Base-by-base conservation (phyloP, 2,888 invertebrate genomes). In the Nemapogon koenigi region DNA sequence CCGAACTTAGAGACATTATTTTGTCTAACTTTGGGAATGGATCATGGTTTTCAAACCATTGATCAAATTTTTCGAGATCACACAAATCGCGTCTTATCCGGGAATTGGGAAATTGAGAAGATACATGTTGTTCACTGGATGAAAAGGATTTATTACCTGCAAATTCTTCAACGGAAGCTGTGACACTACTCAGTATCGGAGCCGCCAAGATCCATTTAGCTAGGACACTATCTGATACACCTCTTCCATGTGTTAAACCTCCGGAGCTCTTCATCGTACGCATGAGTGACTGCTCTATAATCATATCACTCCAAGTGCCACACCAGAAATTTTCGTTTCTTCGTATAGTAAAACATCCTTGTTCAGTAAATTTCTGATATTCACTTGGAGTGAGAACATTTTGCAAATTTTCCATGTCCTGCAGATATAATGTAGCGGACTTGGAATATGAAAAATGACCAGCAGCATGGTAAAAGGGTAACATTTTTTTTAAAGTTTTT, bases 51-150 rank as follows among this genome's bases (percentile, higher is more conserved):
- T 49, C 41, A 41, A 53, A 49, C 42, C 46, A 48, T 40, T 40
- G 40, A 31, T 41, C 37, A 35, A 53, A 38, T 48, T 41, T 53
- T 41, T 46, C 40, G 39, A 50, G 44, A 48, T 55, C 52, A 41
- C 41, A 45, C 39, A 47, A 48, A 50, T 60, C 55, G 45, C 52
- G 48, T 37, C 43, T 43, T 41, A 58, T 51, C 41, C 56, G 44
- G 38, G 46, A 52, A 45, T 47, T 44, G n/a, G n/a, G n/a, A n/a
- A n/a, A n/a, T 35, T 49, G 44, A 16, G 47, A 45, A 46, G 55
- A 56, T 33, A 54, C 43, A 38, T 57, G 58, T 48, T 57, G 56
- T 38, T 56, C 53, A 32, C 47, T 45, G 15, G 49, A 47, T 39
- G 43, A 42, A 40, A 54, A 40, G 32, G 38, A 41, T 38, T 41